Percentiles rank a stretch among this genome's conserved stretches.
These are phyloP conservation scores for Nemopilema nomurai DNA, from an alignment of 30 jellyfish, hydroid and myxozoan species.

Conservation along the genomic window DNA sequence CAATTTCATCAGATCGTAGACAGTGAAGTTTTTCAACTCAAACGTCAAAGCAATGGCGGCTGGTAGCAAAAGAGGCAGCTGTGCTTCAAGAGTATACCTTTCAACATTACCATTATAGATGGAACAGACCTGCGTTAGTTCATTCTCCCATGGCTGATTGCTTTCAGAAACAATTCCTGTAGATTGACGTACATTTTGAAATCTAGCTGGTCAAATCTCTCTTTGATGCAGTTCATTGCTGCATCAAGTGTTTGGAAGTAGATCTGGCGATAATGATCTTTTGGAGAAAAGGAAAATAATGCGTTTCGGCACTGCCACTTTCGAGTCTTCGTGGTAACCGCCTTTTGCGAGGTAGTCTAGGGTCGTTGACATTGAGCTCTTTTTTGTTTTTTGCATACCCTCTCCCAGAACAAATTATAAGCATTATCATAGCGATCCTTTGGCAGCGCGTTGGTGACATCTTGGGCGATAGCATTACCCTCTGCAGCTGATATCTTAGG, in stretches of 20 bases:
- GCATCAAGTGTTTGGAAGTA: conserved; percentile 8
- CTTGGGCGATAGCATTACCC: conserved; percentile 33
- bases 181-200: conserved; percentile 4
- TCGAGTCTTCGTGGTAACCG: conserved; percentile 17
- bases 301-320: background rate
- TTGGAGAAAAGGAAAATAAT: conserved; percentile 2
- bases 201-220: conserved; percentile 13
- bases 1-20: background rate
- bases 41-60: conserved; percentile 16
- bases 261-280: background rate
- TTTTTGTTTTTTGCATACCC: conserved; percentile 39
- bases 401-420: conserved; percentile 54
- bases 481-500: too few relatives aligned
- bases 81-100: background rate
- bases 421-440: conserved; percentile 1
- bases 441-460: conserved; percentile 6
- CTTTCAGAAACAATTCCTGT: conserved; percentile 36
- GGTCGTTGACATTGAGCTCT: conserved; percentile 47
- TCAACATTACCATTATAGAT: background rate
- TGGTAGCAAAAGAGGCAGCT: conserved; percentile 7
- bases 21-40: background rate
- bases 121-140: background rate
- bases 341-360: conserved; percentile 56
- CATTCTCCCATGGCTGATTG: background rate
- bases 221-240: conserved; percentile 14